Evolutionary conservation across 2,888 invertebrate genomes (phyloP).

Genomic region (Reticulitermes lucifugus): DNA sequence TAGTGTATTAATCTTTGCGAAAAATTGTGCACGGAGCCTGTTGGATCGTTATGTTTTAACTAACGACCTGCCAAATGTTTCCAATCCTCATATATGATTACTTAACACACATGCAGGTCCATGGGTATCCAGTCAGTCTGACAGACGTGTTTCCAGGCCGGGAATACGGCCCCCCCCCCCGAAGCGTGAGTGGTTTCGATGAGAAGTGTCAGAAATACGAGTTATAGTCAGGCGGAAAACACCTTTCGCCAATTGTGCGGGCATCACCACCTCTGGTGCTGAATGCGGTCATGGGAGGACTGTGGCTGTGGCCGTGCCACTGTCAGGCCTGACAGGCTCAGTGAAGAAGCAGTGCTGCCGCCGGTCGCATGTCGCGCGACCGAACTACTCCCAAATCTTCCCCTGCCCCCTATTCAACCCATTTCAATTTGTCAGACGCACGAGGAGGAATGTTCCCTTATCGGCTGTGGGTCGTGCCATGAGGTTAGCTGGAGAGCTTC

Average conservation of each 20-base stretch:
- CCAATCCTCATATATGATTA: not conserved
- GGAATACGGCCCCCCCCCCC: too few relatives aligned
- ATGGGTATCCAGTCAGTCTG: not conserved
- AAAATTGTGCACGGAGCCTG: too few relatives aligned
- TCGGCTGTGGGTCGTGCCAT: conserved; percentile 19
- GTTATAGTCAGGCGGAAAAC: not conserved
- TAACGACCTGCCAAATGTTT: not conserved
- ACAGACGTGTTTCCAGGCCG: not conserved
- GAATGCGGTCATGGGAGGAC: not conserved
- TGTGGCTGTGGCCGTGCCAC: not conserved
- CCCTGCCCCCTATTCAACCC: not conserved
- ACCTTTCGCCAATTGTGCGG: not conserved
- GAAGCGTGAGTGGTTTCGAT: not conserved
- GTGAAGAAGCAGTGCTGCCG: not conserved
- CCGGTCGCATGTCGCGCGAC: not conserved
- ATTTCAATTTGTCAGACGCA: conserved; percentile 27
- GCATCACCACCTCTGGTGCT: not conserved
- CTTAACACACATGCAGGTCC: not conserved
- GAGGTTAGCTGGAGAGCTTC: conserved; percentile 27
- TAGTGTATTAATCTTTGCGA: too few relatives aligned
- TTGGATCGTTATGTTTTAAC: not conserved
- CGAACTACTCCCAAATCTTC: not conserved
- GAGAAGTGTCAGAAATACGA: not conserved
- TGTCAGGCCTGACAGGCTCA: not conserved
- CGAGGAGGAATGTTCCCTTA: conserved; percentile 24